Evolutionary conservation across 1,140 invertebrate species (phyloP), one percentile per base, ranked within the genome.

Genomic region (Bombus superbus): DNA sequence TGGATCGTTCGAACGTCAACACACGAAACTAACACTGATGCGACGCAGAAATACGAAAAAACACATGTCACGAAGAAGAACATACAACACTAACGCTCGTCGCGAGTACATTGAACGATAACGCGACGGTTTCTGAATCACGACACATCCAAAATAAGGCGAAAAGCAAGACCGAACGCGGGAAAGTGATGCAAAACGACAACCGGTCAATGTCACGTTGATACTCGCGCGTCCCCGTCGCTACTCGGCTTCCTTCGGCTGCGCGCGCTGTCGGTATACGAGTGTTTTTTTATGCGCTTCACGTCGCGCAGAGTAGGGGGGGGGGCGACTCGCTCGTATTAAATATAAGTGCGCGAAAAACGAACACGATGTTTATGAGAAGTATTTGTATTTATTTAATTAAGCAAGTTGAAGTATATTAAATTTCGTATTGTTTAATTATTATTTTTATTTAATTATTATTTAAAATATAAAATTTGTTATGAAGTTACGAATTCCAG

Each of bases 141-240:
- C 69, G 76, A 47, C 35, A 32, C 57, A 71, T 85, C 62, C 75
- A 35, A 64, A 74, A 73, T 35, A 44, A 13, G 40, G 9, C 11
- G 35, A 81, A 77, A 81, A 81, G 73, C 35, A 85, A 64, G 68
- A 81, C 77, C 68, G 28, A 28, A 76, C 76, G 74, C 88, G 88
- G 81, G 69, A 71, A 76, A 53, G n/a, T 76, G 59, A 53, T 40
- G 18, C 42, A 35, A n/a, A 76, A 32, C 64, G 64, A 66, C 59
- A 25, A 71, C 35, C 73, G 86, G 78, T 79, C 76, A 85, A 78
- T 82, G 87, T 72, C 84, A 79, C 77, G 44, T 42, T 53, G 66
- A 47, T 47, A 38, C 35, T 86, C 88, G 87, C 32, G 18, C 40
- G 47, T 35, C 32, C 69, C 53, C 88, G 88, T 3, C 83, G 1